Evolutionary conservation across 2,797 vertebrate genomes (phyloP), one percentile per base, ranked within the genome.

Genomic region (Macropus fuliginosus): DNA sequence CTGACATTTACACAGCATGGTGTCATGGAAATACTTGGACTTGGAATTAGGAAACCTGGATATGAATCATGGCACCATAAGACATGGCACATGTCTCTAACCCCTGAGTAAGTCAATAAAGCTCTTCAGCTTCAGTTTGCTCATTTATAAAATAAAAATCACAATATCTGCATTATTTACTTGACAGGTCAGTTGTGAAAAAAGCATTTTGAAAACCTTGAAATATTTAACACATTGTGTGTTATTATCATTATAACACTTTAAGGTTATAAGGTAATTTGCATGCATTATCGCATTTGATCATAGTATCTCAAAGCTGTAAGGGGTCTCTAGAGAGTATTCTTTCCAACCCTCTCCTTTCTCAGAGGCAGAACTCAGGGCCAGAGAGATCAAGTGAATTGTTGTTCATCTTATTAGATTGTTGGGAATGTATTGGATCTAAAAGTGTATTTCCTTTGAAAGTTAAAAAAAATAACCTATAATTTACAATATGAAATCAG

Each of bases 361-460:
- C 1, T 87, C 74, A 87, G 74, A 81, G 40, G 40, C 74, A 87
- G 40, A 87, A 50, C 21, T 50, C 8, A 11, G 74, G 74, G 66
- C n/a, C n/a, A 81, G 18, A 87, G 40, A 87, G 40, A 50, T 50
- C 40, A 87, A 50, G 21, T 87, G 74, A 11, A 27, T 87, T 87
- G 28, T 87, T 87, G 40, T 10, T 3, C 40, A 87, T 10, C 40
- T 87, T 46, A 9, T 74, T 74, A 74, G 62, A 40, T 16, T 74
- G 34, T 66, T n/a, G n/a, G 59, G 91, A 96, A 96, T 95, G 96
- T 93, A 96, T 92, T 96, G 90, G 93, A 31, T 97, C 55, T n/a
- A 93, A 95, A 97, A 98, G 24, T 54, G n/a, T 10, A 56, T 90
- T 91, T 93, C 56, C 96, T 93, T 93, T 96, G 95, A 96, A 97